A percentile compares a stretch with the other conserved stretches of the same genome.
Conservation (phyloP, 2,888 invertebrate genomes). For the Polydrusus pterygomalis region DNA sequence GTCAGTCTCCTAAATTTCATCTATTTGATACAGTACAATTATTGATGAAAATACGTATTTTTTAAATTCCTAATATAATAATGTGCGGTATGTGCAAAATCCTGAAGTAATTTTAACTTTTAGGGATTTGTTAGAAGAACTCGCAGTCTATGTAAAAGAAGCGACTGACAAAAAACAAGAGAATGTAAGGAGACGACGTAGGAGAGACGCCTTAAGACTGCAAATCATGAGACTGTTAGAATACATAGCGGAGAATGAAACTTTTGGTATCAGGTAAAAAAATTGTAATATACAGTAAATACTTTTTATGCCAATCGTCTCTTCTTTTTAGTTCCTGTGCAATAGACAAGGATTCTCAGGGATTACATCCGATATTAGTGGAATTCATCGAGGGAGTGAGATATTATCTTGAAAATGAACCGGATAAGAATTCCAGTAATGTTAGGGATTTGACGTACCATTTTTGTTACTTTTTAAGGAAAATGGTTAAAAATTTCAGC, state of each 20-base stretch:
- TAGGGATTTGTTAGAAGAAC: constrained; percentile 97
- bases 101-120: constrained; percentile 25
- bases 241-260: constrained; percentile 92
- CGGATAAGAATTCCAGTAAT: constrained; percentile 92
- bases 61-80: too few species aligned
- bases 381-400: constrained; percentile 97
- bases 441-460: constrained; percentile 93
- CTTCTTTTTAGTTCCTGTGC: constrained; percentile 80
- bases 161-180: constrained; percentile 98
- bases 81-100: background rate
- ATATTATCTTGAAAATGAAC: constrained; percentile 92
- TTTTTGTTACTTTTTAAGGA: constrained; percentile 94
- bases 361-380: constrained; percentile 87
- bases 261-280: constrained; percentile 79
- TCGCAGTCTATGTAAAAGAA: constrained; percentile 93
- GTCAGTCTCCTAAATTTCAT: background rate
- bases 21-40: too few species aligned
- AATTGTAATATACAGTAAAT: too few species aligned
- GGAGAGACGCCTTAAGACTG: constrained; percentile 93
- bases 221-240: constrained; percentile 94
- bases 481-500: constrained; percentile 95
- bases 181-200: constrained; percentile 91
- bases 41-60: too few species aligned
- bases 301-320: too few species aligned
- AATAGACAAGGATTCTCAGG: constrained; percentile 86